Conservation (phyloP, 2,113 vertebrate genomes). For the Pseudois nayaur region DNA sequence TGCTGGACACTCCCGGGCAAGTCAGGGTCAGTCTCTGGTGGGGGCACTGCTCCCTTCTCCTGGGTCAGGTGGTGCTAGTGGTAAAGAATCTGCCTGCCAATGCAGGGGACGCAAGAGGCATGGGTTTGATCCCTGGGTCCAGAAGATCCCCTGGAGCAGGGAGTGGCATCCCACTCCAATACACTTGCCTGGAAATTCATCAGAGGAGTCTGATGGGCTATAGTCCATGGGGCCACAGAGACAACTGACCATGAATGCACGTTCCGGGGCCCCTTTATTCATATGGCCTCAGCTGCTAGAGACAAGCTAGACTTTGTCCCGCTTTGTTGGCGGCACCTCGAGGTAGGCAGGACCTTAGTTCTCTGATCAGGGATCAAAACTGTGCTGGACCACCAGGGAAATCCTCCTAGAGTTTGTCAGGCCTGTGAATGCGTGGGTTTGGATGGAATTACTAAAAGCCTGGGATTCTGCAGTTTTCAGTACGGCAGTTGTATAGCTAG, state of each 20-base stretch:
- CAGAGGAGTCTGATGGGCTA: background rate
- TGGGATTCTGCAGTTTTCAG: background rate
- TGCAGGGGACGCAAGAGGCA: background rate
- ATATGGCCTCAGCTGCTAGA: background rate
- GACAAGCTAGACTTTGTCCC: background rate
- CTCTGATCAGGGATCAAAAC: background rate
- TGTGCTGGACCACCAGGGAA: background rate
- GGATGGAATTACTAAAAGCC: background rate
- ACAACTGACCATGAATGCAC: background rate
- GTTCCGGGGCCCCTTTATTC: accelerated
- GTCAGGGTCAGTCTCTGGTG: background rate
- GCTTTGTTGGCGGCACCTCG: accelerated
- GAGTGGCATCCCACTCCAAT: background rate
- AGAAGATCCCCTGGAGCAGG: background rate
- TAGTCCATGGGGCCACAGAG: background rate
- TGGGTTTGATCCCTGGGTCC: background rate
- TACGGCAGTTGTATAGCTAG: background rate
- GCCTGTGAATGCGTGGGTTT: background rate
- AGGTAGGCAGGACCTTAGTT: background rate
- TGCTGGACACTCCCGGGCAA: background rate
- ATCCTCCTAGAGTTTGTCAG: background rate
- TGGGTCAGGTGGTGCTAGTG: background rate
- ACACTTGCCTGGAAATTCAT: background rate
- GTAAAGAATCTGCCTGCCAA: background rate
- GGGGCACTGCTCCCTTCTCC: background rate